These are phyloP conservation scores for Malthinus seriepunctatus DNA, from an alignment of 2,888 invertebrate species.

Conservation along the genomic window DNA sequence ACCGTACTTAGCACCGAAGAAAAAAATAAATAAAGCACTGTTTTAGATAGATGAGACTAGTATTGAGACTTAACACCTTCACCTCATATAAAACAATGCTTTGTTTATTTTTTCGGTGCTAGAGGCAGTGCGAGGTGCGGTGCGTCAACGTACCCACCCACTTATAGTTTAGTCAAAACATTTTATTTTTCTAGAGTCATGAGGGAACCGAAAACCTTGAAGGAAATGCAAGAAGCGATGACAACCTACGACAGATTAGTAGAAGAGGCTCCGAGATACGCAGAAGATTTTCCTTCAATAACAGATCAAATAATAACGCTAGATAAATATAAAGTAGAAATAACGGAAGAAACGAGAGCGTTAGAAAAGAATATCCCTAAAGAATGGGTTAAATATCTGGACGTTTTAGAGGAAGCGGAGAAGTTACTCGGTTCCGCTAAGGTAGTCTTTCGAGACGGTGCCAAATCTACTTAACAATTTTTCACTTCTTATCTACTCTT, in stretches of 20 bases:
- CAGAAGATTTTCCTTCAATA: constrained; percentile 75
- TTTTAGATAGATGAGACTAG: too few relatives aligned
- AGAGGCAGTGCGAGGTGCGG: too few relatives aligned
- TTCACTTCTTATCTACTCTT: constrained; percentile 1
- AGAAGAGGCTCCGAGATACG: constrained; percentile 64
- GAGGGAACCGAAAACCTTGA: constrained; percentile 72
- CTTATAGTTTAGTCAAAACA: neutral
- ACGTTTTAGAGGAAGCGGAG: constrained; percentile 70
- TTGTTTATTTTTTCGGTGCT: too few relatives aligned
- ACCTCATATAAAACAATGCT: too few relatives aligned
- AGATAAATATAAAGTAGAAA: constrained; percentile 74
- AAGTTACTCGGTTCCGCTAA: constrained; percentile 73
- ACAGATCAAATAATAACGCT: constrained; percentile 73
- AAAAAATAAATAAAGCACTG: too few relatives aligned
- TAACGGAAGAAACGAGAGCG: constrained; percentile 63
- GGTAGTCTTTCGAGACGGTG: constrained; percentile 48
- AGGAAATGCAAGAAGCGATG: constrained; percentile 71
- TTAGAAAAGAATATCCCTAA: constrained; percentile 63
- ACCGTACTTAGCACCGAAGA: too few relatives aligned
- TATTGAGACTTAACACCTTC: too few relatives aligned
- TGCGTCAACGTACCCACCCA: too few relatives aligned
- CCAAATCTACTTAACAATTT: constrained; percentile 5
- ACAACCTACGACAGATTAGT: constrained; percentile 70
- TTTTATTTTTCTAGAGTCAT: constrained; percentile 54
- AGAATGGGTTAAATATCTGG: constrained; percentile 74